Evolutionary conservation across 35 echinoderm and acorn worm species (phyloP).

Genomic region (Apostichopus californicus): DNA sequence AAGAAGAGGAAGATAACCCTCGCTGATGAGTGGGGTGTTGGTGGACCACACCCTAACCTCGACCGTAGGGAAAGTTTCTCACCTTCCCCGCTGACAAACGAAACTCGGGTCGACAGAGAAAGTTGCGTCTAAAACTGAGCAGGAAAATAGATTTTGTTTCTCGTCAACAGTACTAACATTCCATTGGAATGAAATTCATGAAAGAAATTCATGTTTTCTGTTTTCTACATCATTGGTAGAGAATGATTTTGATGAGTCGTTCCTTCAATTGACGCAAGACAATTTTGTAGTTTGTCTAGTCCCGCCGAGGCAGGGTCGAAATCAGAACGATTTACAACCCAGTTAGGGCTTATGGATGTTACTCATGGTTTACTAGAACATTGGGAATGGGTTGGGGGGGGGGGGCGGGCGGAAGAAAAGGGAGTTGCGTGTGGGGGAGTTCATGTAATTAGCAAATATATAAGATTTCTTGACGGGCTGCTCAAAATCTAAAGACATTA

Average conservation of each 20-base stretch:
- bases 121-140: background rate
- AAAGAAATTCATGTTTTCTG: background rate
- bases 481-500: too few relatives aligned
- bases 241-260: background rate
- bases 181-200: background rate
- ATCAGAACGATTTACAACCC: too few relatives aligned
- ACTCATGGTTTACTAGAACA: too few relatives aligned
- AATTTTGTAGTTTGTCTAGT: too few relatives aligned
- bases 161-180: background rate
- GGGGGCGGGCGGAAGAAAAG: too few relatives aligned
- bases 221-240: background rate
- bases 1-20: slow-evolving; percentile 50
- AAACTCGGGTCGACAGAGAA: slow-evolving; percentile 5
- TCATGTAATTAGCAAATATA: too few relatives aligned
- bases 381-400: too few relatives aligned
- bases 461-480: too few relatives aligned
- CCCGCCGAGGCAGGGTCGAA: too few relatives aligned
- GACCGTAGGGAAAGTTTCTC: slow-evolving; percentile 34
- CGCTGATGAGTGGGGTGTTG: slow-evolving; percentile 56
- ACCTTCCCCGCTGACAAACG: slow-evolving; percentile 4
- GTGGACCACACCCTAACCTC: slow-evolving; percentile 8
- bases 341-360: too few relatives aligned
- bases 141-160: background rate
- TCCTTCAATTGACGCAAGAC: background rate
- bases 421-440: too few relatives aligned